Base-by-base conservation (phyloP, 1,140 invertebrate species). In the Neodiprion virginianus region DNA sequence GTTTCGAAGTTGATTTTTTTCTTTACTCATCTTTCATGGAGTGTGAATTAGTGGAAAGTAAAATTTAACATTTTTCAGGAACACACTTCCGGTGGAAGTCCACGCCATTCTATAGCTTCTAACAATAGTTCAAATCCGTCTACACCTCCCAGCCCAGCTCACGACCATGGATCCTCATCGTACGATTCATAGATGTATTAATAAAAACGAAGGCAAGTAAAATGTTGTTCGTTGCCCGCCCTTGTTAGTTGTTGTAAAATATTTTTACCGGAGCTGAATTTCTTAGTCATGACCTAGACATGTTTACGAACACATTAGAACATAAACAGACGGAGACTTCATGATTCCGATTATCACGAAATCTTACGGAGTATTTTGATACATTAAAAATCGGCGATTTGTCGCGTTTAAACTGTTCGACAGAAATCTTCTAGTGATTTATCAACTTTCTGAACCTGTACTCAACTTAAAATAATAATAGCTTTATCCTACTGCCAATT, bases 111-210 rank as follows among this genome's bases (percentile, higher is more conserved):
- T 61, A 92, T 95, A 80, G 93, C 93, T 47, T 95, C 94, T 65
- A 95, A 95, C 86, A 95, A 94, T 85, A 95, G 93, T 88, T 95
- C 93, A 80, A 94, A 94, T 85, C 89, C 93, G 77, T 94, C 93
- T 74, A 95, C 93, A 75, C 93, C 94, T 73, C 94, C 94, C 40
- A 93, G 92, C 82, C 93, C 93, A 49, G 92, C 92, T 76, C 90
- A 92, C 74, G 93, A 94, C 83, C 93, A 93, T 81, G 92, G 92
- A 79, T 93, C 92, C 80, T 94, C 93, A 28, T 93, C 92, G 77
- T 93, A 93, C 77, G 93, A 93, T 84, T 89, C 88, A 53, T 89
- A 87, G 4, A n/a, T n/a, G 4, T n/a, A n/a, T 61, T 61, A 8
- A 61, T 4, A 17, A 61, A 40, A 2, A 3, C 0, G 28, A 5